A percentile compares a stretch with the other conserved stretches of the same genome.
Evolutionary conservation across 35 echinoderm and acorn worm species (phyloP).

Genomic region (Ptychodera flava): DNA sequence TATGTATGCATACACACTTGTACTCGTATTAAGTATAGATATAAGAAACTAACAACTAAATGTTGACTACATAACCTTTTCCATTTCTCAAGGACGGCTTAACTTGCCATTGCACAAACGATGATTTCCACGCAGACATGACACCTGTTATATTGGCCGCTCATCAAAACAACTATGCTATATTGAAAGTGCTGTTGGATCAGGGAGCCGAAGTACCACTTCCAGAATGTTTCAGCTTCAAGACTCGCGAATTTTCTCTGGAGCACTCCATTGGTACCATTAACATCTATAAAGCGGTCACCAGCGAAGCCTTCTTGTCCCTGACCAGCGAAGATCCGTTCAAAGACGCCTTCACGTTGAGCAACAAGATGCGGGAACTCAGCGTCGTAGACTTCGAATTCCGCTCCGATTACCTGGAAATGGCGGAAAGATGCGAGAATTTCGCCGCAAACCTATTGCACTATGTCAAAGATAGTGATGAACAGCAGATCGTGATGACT

Average conservation of each 20-base stretch:
- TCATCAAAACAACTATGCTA: not conserved
- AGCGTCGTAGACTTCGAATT: constrained; percentile 32
- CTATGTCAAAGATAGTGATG: constrained; percentile 56
- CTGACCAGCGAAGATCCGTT: not conserved
- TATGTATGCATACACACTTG: too few relatives aligned
- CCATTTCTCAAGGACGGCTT: not conserved
- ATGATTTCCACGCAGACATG: not conserved
- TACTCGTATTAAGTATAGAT: too few relatives aligned
- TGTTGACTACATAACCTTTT: too few relatives aligned
- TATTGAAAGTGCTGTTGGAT: not conserved
- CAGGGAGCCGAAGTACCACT: not conserved
- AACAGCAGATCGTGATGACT: constrained; percentile 9
- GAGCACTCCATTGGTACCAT: not conserved
- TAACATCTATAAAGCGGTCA: not conserved
- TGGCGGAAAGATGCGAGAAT: constrained; percentile 54
- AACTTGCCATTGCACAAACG: not conserved
- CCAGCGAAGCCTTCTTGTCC: not conserved
- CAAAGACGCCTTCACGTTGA: not conserved
- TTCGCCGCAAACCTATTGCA: constrained; percentile 54
- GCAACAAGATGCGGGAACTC: not conserved
- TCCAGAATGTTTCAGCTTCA: not conserved
- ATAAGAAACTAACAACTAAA: too few relatives aligned
- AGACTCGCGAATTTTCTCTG: not conserved
- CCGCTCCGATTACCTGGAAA: constrained; percentile 49
- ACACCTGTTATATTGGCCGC: not conserved